Conservation (phyloP, 1,140 invertebrate genomes). For the Hyposmocoma kahamanoa region DNA sequence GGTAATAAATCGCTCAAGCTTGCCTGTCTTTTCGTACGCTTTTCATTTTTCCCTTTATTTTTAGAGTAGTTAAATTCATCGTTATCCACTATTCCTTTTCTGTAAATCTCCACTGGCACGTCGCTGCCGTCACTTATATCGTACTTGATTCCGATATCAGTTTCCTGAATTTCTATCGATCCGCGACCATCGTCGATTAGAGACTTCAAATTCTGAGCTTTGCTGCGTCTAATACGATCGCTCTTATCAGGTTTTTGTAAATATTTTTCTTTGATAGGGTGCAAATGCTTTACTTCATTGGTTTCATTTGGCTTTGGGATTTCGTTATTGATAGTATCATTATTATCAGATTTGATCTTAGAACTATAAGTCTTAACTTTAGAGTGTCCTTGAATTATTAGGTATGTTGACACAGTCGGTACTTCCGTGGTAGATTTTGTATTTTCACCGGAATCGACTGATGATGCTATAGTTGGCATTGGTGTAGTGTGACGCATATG, state of each 20-base stretch:
- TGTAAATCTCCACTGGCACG: conserved; percentile 71
- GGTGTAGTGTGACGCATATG: conserved; percentile 59
- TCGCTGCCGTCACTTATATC: conserved; percentile 71
- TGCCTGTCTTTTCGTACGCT: conserved; percentile 53
- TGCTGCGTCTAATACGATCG: conserved; percentile 26
- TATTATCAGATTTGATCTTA: conserved; percentile 42
- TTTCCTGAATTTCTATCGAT: conserved; percentile 72
- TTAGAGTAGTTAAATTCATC: conserved; percentile 59
- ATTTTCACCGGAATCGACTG: conserved; percentile 76
- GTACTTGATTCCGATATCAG: conserved; percentile 72
- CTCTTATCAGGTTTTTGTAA: conserved; percentile 33
- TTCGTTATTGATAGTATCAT: conserved; percentile 33
- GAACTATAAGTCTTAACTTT: conserved; percentile 88
- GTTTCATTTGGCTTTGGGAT: conserved; percentile 66
- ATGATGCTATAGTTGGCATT: conserved; percentile 53
- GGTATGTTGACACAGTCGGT: conserved; percentile 79
- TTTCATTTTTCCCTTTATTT: conserved; percentile 39
- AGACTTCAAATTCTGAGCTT: conserved; percentile 48
- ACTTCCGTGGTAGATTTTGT: conserved; percentile 79
- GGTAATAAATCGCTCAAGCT: conserved; percentile 51
- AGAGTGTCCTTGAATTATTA: conserved; percentile 88
- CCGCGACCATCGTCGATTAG: conserved; percentile 51
- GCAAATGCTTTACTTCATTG: conserved; percentile 76
- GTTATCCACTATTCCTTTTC: conserved; percentile 75
- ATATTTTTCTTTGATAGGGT: conserved; percentile 61